Base-by-base conservation (phyloP, 1,140 invertebrate species). In the Protaetia brevitarsis region DNA sequence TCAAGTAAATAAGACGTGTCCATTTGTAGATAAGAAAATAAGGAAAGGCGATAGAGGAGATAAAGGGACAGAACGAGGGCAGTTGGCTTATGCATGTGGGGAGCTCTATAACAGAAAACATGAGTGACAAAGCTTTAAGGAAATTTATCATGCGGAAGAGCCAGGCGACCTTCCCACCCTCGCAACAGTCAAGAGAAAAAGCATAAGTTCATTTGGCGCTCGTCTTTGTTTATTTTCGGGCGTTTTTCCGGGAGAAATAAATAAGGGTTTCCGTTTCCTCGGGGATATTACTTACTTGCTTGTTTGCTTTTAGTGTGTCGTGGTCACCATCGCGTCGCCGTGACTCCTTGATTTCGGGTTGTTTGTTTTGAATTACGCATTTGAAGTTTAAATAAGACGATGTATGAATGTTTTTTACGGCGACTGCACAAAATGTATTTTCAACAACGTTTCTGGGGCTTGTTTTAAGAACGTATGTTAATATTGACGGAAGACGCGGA, bases 231-330 rank as follows among this genome's bases (percentile, higher is more conserved):
- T 41, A 41, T 41, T 41, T 41, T 41, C 13, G 19, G 13, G 37
- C 13, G 37, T 41, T 41, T n/a, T 41, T 16, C 37, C 37, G 37
- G 37, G 19, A n/a, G 13, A 41, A 41, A 41, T 41, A 41, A 41
- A 41, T 41, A 41, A 41, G 19, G 37, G 37, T 41, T n/a, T 41
- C 37, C 37, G 19, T 41, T 41, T 41, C 37, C 37, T n/a, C n/a
- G 19, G 37, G 37, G 37, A 41, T 41, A 41, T 41, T 41, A 41
- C 37, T 41, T 41, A 16, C 37, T 16, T 41, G 37, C 13, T 16
- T 41, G 37, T 16, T 16, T 41, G 37, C 13, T 16, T 41, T 41
- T 41, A 41, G 37, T 16, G 10, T 13, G 11, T 41, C 37, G n/a
- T n/a, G 13, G 13, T 41, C 13, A 41, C 37, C 19, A 16, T 41